These are phyloP conservation scores for Stictocephala bisonia DNA, from an alignment of 2,888 invertebrate genomes.

Conservation along the genomic window DNA sequence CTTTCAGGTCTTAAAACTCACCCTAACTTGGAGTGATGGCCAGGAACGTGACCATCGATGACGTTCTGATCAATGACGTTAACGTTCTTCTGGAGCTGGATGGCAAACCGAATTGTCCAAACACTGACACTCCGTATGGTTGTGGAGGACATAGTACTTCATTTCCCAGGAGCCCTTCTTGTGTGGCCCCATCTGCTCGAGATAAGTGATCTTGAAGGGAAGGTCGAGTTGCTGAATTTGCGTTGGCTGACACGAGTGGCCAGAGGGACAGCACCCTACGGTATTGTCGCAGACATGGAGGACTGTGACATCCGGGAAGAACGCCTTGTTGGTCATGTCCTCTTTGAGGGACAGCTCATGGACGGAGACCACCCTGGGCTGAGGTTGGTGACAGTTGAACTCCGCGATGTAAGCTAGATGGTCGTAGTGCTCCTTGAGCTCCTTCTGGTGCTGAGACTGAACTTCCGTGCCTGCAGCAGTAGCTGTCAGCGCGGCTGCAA, in stretches of 20 bases:
- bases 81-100: too few relatives aligned
- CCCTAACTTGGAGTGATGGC: too few relatives aligned
- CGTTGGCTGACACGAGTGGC: background rate
- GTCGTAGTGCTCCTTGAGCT: conserved; percentile 32
- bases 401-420: conserved; percentile 29
- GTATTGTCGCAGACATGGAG: conserved; percentile 15
- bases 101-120: too few relatives aligned
- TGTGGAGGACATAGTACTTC: conserved; percentile 12
- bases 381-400: conserved; percentile 6
- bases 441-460: conserved; percentile 7
- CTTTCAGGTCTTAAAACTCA: too few relatives aligned
- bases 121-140: conserved; percentile 37
- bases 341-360: background rate
- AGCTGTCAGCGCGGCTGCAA: too few relatives aligned
- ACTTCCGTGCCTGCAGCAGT: too few relatives aligned
- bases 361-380: background rate
- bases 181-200: background rate
- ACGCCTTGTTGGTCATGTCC: background rate
- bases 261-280: conserved; percentile 14
- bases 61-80: too few relatives aligned
- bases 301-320: conserved; percentile 32
- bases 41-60: too few relatives aligned
- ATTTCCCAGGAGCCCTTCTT: conserved; percentile 15
- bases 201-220: conserved; percentile 37
- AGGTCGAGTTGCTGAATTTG: background rate